Evolutionary conservation across 1,140 invertebrate species (phyloP).

Genomic region (Nasonia giraulti): DNA sequence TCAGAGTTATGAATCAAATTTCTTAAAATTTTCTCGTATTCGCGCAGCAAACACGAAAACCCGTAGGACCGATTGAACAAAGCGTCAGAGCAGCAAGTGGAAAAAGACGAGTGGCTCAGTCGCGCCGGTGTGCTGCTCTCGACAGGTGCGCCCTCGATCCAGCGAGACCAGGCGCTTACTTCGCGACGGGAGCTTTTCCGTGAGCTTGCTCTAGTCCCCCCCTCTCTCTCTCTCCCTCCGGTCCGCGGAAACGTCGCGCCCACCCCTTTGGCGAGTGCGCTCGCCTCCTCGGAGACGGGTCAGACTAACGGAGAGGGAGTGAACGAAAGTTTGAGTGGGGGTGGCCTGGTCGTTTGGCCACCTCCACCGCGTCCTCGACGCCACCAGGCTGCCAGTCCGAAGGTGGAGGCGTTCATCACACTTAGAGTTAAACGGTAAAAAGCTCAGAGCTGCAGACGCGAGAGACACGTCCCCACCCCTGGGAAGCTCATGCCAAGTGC

Average conservation of each 20-base stretch:
- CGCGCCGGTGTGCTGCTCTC: slow-evolving; percentile 49
- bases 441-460: not conserved
- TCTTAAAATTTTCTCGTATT: too few species aligned
- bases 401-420: slow-evolving; percentile 59
- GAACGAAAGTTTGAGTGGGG: slow-evolving; percentile 61
- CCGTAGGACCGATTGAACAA: too few species aligned
- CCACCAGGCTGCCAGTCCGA: slow-evolving; percentile 67
- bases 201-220: not conserved
- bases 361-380: slow-evolving; percentile 66
- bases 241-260: not conserved
- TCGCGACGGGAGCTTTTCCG: slow-evolving; percentile 62
- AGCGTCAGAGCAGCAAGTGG: too few species aligned
- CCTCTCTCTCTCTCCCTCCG: not conserved
- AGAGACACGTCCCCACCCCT: not conserved
- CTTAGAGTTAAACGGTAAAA: slow-evolving; percentile 16
- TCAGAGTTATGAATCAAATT: too few species aligned
- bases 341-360: slow-evolving; percentile 65
- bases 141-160: slow-evolving; percentile 62
- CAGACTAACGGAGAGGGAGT: slow-evolving; percentile 55
- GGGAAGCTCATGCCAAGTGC: slow-evolving; percentile 13
- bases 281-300: slow-evolving; percentile 12
- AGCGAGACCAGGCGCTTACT: slow-evolving; percentile 65
- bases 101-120: not conserved
- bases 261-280: not conserved
- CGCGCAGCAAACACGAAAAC: too few species aligned